Base-by-base conservation (phyloP, 2,888 invertebrate species). In the Lathronympha strigana region DNA sequence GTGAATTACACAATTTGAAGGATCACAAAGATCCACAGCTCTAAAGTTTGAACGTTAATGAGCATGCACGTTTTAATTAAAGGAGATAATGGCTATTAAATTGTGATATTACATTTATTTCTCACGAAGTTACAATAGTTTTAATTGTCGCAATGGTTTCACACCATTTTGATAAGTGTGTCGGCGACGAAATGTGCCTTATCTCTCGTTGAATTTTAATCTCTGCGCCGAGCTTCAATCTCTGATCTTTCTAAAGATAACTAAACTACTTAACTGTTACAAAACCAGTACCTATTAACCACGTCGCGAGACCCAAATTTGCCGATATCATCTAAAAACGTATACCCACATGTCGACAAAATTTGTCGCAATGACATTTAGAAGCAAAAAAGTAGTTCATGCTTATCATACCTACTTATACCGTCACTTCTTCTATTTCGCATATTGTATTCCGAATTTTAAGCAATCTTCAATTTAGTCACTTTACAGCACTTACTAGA, bases 11-110 rank as follows among this genome's bases (percentile, higher is more conserved):
- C 74, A 78, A 77, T 68, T 68, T 66, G 73, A 77, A 73, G 72
- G 77, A 81, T 79, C 86, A 84, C 82, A 83, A 84, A 84, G 77
- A 76, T 75, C 71, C 76, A 31, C 33, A 33, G n/a, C 40, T 61
- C 19, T 19, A 43, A 36, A 49, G 47, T 40, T 53, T 9, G 53
- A 28, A 43, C 38, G 13, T 53, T 36, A 53, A 66, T 21, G 54
- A 45, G 53, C 64, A 31, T 51, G 25, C 63, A 43, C 31, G 36
- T 8, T 50, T 50, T 47, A 40, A 63, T 57, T 47, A 47, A 62
- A 62, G 49, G 63, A 60, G 54, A 61, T 66, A 66, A 61, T 38
- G 36, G 21, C 45, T 31, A 54, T 54, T 66, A 66, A 40, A 54
- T 45, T 53, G 19, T 43, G 60, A 53, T 54, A 66, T 61, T 66